Evolutionary conservation across 1,140 invertebrate species (phyloP), one percentile per base, ranked within the genome.

Genomic region (Neocloeon triangulifer): DNA sequence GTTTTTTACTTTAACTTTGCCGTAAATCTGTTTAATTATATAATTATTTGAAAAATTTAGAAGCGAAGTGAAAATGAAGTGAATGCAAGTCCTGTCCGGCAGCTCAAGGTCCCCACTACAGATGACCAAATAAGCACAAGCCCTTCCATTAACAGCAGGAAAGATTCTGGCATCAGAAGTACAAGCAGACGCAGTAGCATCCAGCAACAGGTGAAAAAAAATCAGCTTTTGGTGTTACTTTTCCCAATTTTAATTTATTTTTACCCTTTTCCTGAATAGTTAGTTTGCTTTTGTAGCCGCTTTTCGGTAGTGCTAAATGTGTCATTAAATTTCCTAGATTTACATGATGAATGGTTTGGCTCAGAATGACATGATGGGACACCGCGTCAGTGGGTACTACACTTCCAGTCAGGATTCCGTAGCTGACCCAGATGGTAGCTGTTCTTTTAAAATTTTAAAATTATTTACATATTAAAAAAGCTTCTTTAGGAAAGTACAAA

Each of bases 131-230:
- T 72, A 32, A 73, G 72, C 51, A 59, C 73, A 28, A 70, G 72
- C 38, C 65, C 69, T 2, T 77, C 73, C 6, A 62, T 76, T 23
- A 77, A 76, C 41, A 81, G 76, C 40, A 62, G 79, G 34, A 85
- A 85, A 56, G 79, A 85, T 52, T 84, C 78, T 1, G 79, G 79
- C 4, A 82, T 84, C 35, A 64, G 72, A 37, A 82, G 79, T 46
- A 80, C 75, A 26, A 82, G 77, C 40, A 58, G 77, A 1, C 56
- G 77, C 34, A 81, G 77, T 39, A 82, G 77, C 45, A 79, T 82
- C 45, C 76, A 81, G 42, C 72, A 74, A 40, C 76, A 80, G 64
- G 75, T 79, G 49, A 48, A 10, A n/a, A n/a, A n/a, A n/a, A n/a
- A n/a, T n/a, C n/a, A 8, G 12, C 12, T 23, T 23, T 23, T 23